Evolutionary conservation across 2,113 vertebrate species (phyloP).

Genomic region (Polypterus senegalus): DNA sequence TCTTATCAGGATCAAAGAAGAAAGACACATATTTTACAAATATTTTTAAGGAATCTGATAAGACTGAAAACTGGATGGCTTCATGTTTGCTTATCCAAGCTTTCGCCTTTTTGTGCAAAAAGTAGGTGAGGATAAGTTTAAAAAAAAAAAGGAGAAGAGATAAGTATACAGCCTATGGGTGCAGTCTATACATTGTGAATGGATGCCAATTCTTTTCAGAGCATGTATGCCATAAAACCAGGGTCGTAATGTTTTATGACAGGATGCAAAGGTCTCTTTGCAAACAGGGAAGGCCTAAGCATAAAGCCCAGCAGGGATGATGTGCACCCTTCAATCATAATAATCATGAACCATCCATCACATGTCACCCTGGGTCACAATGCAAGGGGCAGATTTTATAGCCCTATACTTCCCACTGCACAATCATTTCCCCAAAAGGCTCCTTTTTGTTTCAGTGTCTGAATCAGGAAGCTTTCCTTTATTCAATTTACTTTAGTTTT

Average conservation of each 20-base stretch:
- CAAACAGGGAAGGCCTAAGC: slow-evolving; percentile 69
- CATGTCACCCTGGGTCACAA: slow-evolving; percentile 61
- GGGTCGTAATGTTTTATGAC: slow-evolving; percentile 81
- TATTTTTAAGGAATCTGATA: slow-evolving; percentile 43
- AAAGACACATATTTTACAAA: slow-evolving; percentile 41
- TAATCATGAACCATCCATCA: slow-evolving; percentile 71
- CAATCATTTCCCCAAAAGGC: slow-evolving; percentile 45
- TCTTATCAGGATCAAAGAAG: no score
- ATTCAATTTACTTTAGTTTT: slow-evolving; percentile 45
- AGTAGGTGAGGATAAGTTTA: slow-evolving; percentile 19
- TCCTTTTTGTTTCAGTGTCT: slow-evolving; percentile 52
- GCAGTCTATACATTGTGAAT: slow-evolving; percentile 66
- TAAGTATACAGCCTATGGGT: slow-evolving; percentile 63
- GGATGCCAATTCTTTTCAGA: slow-evolving; percentile 62
- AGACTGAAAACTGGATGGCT: slow-evolving; percentile 36
- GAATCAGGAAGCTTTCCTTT: slow-evolving; percentile 60
- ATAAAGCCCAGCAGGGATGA: slow-evolving; percentile 79
- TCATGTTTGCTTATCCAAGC: slow-evolving; percentile 36
- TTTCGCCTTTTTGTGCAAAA: slow-evolving; percentile 45
- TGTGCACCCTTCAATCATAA: slow-evolving; percentile 61
- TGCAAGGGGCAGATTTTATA: slow-evolving; percentile 67
- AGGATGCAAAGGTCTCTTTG: slow-evolving; percentile 72
- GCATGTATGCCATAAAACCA: slow-evolving; percentile 66
- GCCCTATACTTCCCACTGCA: slow-evolving; percentile 56
- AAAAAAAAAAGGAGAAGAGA: slow-evolving; percentile 35